phyloP scores from a whole-genome alignment of 2,888 invertebrate species.

The Erebia epiphron region DNA sequence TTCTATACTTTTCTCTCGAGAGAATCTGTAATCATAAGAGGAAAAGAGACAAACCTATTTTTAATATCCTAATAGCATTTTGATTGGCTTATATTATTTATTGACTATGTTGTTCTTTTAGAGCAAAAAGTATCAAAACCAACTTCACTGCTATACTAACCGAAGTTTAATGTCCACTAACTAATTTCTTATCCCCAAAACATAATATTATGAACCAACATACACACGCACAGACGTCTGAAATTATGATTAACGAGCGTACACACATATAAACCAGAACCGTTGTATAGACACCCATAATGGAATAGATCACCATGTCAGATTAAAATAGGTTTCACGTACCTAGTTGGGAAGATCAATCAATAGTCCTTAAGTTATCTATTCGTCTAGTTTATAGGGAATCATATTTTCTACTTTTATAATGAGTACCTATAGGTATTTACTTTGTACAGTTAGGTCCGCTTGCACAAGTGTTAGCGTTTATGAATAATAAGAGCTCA shows the following conservation, averaged over 20 bases:
- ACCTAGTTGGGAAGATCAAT: conserved; percentile 58
- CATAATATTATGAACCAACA: conserved; percentile 81
- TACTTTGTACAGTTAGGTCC: no score
- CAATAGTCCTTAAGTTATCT: conserved; percentile 51
- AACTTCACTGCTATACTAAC: conserved; percentile 45
- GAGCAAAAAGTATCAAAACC: conserved; percentile 50
- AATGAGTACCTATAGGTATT: no score
- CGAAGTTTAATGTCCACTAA: conserved; percentile 82
- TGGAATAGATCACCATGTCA: conserved; percentile 72
- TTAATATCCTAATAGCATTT: no score
- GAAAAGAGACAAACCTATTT: no score
- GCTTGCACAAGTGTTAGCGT: no score
- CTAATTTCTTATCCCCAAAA: conserved; percentile 84
- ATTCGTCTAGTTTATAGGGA: background rate
- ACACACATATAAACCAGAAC: conserved; percentile 61
- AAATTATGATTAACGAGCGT: conserved; percentile 83
- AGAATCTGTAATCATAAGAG: no score
- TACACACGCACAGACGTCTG: conserved; percentile 82
- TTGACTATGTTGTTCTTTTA: no score
- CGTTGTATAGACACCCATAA: conserved; percentile 56
- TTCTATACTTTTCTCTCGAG: no score
- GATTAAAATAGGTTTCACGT: conserved; percentile 62
- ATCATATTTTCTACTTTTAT: no score
- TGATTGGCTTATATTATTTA: no score
- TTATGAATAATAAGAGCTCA: no score